phyloP scores from a whole-genome alignment of 2,797 vertebrate species.

The Rhodeus uyekii region DNA sequence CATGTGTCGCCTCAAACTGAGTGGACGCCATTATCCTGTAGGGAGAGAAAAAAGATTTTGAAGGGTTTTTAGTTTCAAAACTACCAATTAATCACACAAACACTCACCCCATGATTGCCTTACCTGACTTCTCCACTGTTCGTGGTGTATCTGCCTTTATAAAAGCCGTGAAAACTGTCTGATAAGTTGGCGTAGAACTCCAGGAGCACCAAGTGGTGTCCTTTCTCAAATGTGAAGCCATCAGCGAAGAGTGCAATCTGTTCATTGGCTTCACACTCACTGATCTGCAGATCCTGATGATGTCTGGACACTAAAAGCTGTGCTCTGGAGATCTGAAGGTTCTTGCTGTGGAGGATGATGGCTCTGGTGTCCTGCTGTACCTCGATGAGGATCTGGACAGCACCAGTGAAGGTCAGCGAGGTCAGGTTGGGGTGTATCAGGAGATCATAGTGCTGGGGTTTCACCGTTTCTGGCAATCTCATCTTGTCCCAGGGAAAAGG shows the following conservation, averaged over 20 bases:
- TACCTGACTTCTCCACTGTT: conserved; percentile 83
- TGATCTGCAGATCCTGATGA: conserved; percentile 60
- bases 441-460: conserved; percentile 83
- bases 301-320: conserved; percentile 62
- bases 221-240: conserved; percentile 66
- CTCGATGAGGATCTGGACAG: conserved; percentile 74
- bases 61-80: neutral
- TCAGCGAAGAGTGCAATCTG: conserved; percentile 81
- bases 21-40: conserved; percentile 84
- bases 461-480: conserved; percentile 78
- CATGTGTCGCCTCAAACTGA: conserved; percentile 89
- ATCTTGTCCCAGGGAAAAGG: conserved; percentile 84
- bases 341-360: conserved; percentile 83
- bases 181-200: conserved; percentile 84
- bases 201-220: conserved; percentile 76
- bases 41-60: neutral
- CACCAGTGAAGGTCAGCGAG: conserved; percentile 78
- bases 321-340: conserved; percentile 73
- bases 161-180: conserved; percentile 85
- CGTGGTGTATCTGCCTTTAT: conserved; percentile 88
- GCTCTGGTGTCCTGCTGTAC: conserved; percentile 70
- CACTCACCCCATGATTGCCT: conserved; percentile 18
- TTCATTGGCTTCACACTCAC: conserved; percentile 75
- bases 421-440: conserved; percentile 88
- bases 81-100: neutral